phyloP scores from a whole-genome alignment of 1,140 invertebrate genomes.

The Lucilia sericata region DNA sequence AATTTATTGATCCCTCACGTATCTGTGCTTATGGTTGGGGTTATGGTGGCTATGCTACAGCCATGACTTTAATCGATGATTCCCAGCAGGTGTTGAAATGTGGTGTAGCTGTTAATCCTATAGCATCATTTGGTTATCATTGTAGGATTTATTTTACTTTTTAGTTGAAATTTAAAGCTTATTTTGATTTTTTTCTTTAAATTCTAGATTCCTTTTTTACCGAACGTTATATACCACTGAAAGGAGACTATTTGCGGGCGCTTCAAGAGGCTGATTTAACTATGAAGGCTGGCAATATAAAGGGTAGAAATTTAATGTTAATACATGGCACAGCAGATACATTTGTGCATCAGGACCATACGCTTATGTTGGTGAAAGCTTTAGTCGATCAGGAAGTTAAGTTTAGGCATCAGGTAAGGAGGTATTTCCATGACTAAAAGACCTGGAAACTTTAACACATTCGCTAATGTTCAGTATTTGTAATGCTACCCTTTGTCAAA shows the following conservation, averaged over 20 bases:
- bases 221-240: slow-evolving; percentile 82
- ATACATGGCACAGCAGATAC: slow-evolving; percentile 86
- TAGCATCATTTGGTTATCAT: slow-evolving; percentile 83
- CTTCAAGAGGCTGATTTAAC: slow-evolving; percentile 82
- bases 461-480: no score
- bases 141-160: slow-evolving; percentile 71
- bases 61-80: slow-evolving; percentile 80
- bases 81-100: slow-evolving; percentile 80
- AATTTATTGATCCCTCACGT: slow-evolving; percentile 79
- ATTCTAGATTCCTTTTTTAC: slow-evolving; percentile 83
- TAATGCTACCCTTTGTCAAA: no score
- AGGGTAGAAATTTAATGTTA: slow-evolving; percentile 73
- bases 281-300: slow-evolving; percentile 76
- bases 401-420: slow-evolving; percentile 81
- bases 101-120: slow-evolving; percentile 83
- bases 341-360: slow-evolving; percentile 86
- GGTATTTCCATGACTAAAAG: no score
- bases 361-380: slow-evolving; percentile 82
- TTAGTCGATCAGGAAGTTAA: slow-evolving; percentile 79
- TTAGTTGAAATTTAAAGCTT: slow-evolving; percentile 4
- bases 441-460: no score
- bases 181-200: slow-evolving; percentile 44
- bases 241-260: slow-evolving; percentile 75
- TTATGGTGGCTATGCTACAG: slow-evolving; percentile 79
- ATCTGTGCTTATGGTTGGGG: slow-evolving; percentile 80